These are phyloP conservation scores for Coelopa frigida DNA, from an alignment of 1,140 invertebrate genomes.

Conservation along the genomic window DNA sequence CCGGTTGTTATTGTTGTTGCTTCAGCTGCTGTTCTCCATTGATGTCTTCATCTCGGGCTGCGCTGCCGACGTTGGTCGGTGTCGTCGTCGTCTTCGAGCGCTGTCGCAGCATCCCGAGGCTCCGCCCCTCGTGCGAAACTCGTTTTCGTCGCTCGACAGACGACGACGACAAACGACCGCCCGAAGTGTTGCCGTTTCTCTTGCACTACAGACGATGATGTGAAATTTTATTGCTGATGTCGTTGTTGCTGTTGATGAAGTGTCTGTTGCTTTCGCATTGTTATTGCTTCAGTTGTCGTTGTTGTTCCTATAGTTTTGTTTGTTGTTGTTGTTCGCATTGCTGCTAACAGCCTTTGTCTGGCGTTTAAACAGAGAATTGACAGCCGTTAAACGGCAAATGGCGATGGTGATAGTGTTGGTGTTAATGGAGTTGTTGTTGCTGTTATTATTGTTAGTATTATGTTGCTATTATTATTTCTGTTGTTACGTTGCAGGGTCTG, in stretches of 20 bases:
- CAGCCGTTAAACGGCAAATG: conserved; percentile 44
- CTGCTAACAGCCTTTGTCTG: conserved; percentile 42
- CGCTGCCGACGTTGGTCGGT: too few relatives aligned
- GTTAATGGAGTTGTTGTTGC: background rate
- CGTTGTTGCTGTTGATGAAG: too few relatives aligned
- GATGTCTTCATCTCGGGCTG: too few relatives aligned
- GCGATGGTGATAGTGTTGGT: too few relatives aligned
- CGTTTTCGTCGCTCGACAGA: background rate
- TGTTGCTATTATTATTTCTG: background rate
- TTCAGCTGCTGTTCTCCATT: too few relatives aligned
- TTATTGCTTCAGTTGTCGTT: background rate
- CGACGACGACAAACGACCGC: background rate
- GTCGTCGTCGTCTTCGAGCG: background rate
- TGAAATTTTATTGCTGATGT: too few relatives aligned
- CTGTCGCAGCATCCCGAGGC: background rate
- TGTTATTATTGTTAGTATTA: background rate
- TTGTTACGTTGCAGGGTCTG: background rate
- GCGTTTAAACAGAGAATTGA: conserved; percentile 45
- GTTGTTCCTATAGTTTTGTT: conserved; percentile 3
- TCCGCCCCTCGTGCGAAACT: background rate
- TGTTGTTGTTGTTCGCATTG: conserved; percentile 43
- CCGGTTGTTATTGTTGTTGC: too few relatives aligned
- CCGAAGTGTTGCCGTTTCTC: background rate
- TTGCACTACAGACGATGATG: conserved; percentile 30
- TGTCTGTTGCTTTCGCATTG: conserved; percentile 1